Evolutionary conservation across 2,888 invertebrate genomes (phyloP).

Genomic region (Spatulosminthurus flaviceps): DNA sequence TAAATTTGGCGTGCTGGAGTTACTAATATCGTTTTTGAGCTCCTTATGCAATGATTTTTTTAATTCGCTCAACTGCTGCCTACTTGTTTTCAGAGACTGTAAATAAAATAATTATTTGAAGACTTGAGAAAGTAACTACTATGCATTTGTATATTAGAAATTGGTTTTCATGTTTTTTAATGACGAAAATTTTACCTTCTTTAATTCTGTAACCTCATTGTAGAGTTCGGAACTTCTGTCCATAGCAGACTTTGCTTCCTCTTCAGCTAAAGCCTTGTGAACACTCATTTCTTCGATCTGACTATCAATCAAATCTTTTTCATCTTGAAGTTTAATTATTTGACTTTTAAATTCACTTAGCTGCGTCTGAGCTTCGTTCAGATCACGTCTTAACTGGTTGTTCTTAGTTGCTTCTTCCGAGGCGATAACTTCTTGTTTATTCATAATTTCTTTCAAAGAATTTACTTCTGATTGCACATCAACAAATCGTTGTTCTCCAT

Average conservation of each 20-base stretch:
- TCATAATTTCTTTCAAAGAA: neutral
- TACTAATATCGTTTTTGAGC: slow-evolving; percentile 22
- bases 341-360: slow-evolving; percentile 4
- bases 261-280: slow-evolving; percentile 40
- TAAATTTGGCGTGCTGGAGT: neutral
- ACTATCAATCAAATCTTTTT: slow-evolving; percentile 33
- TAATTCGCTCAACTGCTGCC: slow-evolving; percentile 45
- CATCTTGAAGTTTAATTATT: slow-evolving; percentile 29
- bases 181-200: slow-evolving; percentile 45
- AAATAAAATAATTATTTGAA: neutral
- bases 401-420: neutral
- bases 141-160: no score
- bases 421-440: neutral
- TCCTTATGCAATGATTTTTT: slow-evolving; percentile 45
- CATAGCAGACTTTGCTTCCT: slow-evolving; percentile 39
- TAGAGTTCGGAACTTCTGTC: slow-evolving; percentile 41
- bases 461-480: neutral
- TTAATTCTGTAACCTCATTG: slow-evolving; percentile 45
- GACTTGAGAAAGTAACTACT: neutral
- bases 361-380: slow-evolving; percentile 31
- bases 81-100: slow-evolving; percentile 45
- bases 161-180: no score
- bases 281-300: slow-evolving; percentile 45
- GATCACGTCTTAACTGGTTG: neutral
- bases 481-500: neutral